phyloP scores from a whole-genome alignment of 2,797 vertebrate genomes.

The Girardinus metallicus region DNA sequence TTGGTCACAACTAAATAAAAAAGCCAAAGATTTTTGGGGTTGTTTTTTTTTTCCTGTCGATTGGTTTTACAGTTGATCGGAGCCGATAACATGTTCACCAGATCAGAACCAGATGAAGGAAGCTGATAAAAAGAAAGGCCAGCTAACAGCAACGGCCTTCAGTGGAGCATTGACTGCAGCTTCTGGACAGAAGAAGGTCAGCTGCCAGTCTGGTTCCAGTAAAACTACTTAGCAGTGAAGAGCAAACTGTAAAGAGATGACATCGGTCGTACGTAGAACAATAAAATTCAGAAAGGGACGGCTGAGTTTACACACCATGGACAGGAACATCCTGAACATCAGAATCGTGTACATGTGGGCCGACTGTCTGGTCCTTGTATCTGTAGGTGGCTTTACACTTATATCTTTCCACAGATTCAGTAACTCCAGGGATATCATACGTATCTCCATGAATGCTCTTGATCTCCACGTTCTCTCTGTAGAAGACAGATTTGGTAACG shows the following conservation, averaged over 20 bases:
- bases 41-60: background rate
- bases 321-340: constrained; percentile 42
- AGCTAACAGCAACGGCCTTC: background rate
- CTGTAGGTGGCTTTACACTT: constrained; percentile 46
- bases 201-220: background rate
- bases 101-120: background rate
- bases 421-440: rapidly evolving
- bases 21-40: background rate
- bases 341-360: rapidly evolving
- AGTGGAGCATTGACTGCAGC: background rate
- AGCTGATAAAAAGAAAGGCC: background rate
- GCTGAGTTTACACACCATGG: constrained; percentile 31
- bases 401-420: constrained; percentile 5
- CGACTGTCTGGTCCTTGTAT: rapidly evolving
- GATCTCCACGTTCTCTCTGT: rapidly evolving
- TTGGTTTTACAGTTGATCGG: background rate
- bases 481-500: constrained; percentile 3
- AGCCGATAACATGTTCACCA: background rate
- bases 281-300: background rate
- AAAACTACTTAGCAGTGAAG: background rate
- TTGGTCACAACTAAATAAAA: background rate
- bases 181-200: background rate
- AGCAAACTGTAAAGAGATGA: background rate
- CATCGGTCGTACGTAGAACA: background rate
- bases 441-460: rapidly evolving